phyloP scores from a whole-genome alignment of 2,797 vertebrate genomes.

The Sebastiscus tertius region DNA sequence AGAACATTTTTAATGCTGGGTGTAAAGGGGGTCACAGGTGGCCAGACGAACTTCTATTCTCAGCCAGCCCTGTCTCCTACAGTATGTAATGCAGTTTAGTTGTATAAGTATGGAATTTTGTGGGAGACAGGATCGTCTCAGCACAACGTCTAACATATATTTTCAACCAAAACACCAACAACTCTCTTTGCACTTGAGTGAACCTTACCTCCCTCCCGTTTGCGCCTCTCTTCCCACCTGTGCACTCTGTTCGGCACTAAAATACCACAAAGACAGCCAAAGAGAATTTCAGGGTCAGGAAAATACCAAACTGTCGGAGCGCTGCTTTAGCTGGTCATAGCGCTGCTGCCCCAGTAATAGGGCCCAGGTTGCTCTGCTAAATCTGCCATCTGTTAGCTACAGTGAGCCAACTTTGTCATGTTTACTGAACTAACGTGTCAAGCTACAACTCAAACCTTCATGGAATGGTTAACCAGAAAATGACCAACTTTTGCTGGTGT shows the following conservation, averaged over 20 bases:
- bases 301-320: neutral
- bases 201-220: neutral
- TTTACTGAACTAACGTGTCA: neutral
- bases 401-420: neutral
- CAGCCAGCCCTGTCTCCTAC: neutral
- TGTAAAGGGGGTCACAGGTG: neutral
- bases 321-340: neutral
- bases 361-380: neutral
- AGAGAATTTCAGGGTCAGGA: slow-evolving; percentile 4
- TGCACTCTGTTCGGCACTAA: neutral
- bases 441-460: neutral
- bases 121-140: too few relatives aligned
- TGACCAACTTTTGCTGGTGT: neutral
- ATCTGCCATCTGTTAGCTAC: neutral
- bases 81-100: too few relatives aligned
- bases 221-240: neutral
- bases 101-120: too few relatives aligned
- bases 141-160: neutral
- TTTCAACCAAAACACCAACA: neutral
- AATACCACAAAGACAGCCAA: neutral
- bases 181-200: neutral
- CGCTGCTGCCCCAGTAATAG: neutral
- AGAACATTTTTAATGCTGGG: too few relatives aligned
- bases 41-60: neutral
- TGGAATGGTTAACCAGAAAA: neutral